Evolutionary conservation across 2,797 vertebrate species (phyloP).

Genomic region (Sylvia borin): DNA sequence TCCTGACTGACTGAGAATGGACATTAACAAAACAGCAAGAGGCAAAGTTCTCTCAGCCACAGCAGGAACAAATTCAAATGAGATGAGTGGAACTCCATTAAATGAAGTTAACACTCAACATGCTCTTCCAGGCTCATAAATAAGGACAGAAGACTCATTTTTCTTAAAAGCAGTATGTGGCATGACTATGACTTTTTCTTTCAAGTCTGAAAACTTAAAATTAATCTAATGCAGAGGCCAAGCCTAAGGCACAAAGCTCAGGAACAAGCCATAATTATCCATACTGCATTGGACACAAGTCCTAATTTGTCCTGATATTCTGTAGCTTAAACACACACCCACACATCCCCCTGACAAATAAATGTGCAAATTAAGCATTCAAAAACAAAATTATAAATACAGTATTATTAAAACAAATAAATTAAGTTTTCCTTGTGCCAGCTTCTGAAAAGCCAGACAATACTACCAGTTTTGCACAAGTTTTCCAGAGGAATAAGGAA

Average conservation of each 20-base stretch:
- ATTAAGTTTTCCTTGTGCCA: neutral
- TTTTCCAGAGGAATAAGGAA: neutral
- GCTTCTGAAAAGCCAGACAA: neutral
- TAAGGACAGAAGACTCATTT: neutral
- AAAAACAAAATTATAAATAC: neutral
- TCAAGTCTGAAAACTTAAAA: neutral
- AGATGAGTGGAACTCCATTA: neutral
- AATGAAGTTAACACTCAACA: neutral
- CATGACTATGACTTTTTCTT: neutral
- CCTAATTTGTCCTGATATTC: neutral
- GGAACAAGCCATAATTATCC: neutral
- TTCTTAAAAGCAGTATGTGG: neutral
- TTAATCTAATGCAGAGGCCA: neutral
- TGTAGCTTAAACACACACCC: neutral
- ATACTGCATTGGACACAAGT: neutral
- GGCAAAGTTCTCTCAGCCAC: neutral
- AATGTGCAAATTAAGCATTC: neutral
- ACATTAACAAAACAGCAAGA: conserved; percentile 48
- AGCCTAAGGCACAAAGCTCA: neutral
- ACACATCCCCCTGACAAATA: accelerated
- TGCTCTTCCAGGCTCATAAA: neutral
- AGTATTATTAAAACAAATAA: neutral
- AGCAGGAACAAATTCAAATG: neutral
- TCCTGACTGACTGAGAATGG: conserved; percentile 25
- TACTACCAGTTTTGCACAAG: neutral